These are phyloP conservation scores for Tenthredo mesomela DNA, from an alignment of 2,888 invertebrate species.

Conservation along the genomic window DNA sequence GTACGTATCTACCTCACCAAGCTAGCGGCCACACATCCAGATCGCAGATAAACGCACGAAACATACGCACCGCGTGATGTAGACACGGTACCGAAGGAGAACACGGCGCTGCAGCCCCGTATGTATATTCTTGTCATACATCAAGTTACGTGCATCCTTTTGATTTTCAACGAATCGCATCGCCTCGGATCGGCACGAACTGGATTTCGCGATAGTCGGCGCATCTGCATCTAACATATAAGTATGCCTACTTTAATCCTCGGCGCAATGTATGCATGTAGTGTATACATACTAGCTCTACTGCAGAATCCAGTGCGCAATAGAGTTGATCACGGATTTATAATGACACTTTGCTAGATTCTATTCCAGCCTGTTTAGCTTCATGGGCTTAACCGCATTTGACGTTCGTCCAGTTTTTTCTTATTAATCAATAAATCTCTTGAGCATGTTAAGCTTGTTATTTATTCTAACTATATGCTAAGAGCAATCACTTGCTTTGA, in stretches of 20 bases:
- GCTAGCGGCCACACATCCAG: conserved; percentile 67
- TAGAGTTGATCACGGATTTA: conserved; percentile 33
- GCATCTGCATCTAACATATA: conserved; percentile 51
- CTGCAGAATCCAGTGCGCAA: conserved; percentile 1
- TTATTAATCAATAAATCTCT: conserved; percentile 25
- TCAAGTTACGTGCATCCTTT: conserved; percentile 50
- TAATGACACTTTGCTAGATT: conserved; percentile 32
- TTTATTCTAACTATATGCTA: conserved; percentile 21
- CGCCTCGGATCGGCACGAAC: conserved; percentile 44
- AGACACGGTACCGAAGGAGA: conserved; percentile 50
- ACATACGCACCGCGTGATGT: conserved; percentile 55
- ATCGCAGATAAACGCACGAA: conserved; percentile 68
- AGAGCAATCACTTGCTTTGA: conserved; percentile 25
- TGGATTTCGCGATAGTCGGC: conserved; percentile 42
- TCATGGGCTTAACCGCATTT: conserved; percentile 10
- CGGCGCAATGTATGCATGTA: conserved; percentile 14
- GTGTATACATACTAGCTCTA: neutral
- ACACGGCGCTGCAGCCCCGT: conserved; percentile 33
- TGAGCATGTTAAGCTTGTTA: neutral
- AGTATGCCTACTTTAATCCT: conserved; percentile 38
- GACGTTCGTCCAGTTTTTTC: conserved; percentile 11
- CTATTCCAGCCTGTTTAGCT: conserved; percentile 13
- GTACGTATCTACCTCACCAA: conserved; percentile 33
- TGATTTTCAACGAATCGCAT: conserved; percentile 46
- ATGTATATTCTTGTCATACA: conserved; percentile 51